Evolutionary conservation across 2,797 vertebrate genomes (phyloP), one percentile per base, ranked within the genome.

Genomic region (Amblyraja radiata): DNA sequence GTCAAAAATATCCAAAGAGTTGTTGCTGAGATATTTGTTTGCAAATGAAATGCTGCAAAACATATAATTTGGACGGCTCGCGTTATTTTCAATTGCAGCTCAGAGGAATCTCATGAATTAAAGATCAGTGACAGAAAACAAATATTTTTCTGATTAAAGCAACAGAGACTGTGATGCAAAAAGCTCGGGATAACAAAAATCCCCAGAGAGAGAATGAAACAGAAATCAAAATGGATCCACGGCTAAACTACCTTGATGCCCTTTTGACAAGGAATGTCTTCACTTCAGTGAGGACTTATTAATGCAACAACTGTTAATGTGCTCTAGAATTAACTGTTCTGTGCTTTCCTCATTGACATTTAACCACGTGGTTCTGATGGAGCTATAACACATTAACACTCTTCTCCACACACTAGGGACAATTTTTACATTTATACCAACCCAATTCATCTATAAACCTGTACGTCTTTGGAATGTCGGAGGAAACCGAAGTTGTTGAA

Each of bases 1-100:
- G 65, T 36, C 28, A 65, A 32, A 88, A 88, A 63, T 88, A 16
- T 65, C 61, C 23, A 6, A 61, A 88, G 61, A 18, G 18, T n/a
- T 18, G 11, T 88, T 88, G 28, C 58, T n/a, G 6, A 61, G 58
- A 11, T 23, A 63, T 86, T 11, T n/a, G 54, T 36, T 63, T 86
- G 84, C 61, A 65, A 88, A 65, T 32, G 6, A 65, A 88, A 65
- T 32, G 14, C 32, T 28, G 14, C 28, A 36, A 16, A 18, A 28
- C 13, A 32, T 88, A 63, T 65, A 65, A 32, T 65, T 88, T 88
- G 58, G 61, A 28, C 0, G 28, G 6, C 1, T 32, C 8, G 6
- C n/a, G 36, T 88, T 65, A 65, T 88, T 88, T 88, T 32, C 84
- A 88, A 88, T 36, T 68, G 84, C 16, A 88, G 84, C n/a, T 36